Evolutionary conservation across 2,113 vertebrate genomes (phyloP), one percentile per base, ranked within the genome.

Genomic region (Turdus rufiventris): DNA sequence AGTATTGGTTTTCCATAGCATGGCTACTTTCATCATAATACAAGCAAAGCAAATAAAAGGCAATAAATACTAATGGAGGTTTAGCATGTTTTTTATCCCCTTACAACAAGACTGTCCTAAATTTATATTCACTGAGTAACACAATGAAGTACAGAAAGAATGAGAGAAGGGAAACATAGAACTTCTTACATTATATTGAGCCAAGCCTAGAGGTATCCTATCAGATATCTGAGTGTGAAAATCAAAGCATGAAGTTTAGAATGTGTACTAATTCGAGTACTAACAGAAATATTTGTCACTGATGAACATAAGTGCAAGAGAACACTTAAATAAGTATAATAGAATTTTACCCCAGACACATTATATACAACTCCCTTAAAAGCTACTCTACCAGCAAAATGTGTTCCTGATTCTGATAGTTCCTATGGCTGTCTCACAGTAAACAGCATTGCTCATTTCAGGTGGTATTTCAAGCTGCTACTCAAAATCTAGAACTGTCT

Each of bases 201-300:
- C 40, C 84, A 95, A 84, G 40, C 70, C 75, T 87, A 34, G 16
- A 74, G 45, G 51, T 88, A 83, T 83, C 71, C 67, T 92, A 66
- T 94, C 89, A n/a, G n/a, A n/a, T n/a, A 87, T 91, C 47, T 60
- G 68, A 84, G 34, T 14, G 7, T 48, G 48, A 60, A 97, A 97
- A 95, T 93, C 76, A 93, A 96, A 93, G 63, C 58, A 75, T 53
- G 50, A 60, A 72, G 28, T 92, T 94, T 48, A 45, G 72, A 96
- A 79, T 72, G n/a, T 53, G 48, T 19, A 78, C 58, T 92, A 94
- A 95, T 63, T 66, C 61, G 17, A 93, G 40, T 43, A 80, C 54
- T 85, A 93, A 91, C 73, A 67, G 61, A 95, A 95, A 96, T 86
- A 47, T 75, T 84, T 91, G 68, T 92, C 80, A 24, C 85, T 89